phyloP scores from a whole-genome alignment of 64 coral and sea anemone species.

The Porites australiensis region DNA sequence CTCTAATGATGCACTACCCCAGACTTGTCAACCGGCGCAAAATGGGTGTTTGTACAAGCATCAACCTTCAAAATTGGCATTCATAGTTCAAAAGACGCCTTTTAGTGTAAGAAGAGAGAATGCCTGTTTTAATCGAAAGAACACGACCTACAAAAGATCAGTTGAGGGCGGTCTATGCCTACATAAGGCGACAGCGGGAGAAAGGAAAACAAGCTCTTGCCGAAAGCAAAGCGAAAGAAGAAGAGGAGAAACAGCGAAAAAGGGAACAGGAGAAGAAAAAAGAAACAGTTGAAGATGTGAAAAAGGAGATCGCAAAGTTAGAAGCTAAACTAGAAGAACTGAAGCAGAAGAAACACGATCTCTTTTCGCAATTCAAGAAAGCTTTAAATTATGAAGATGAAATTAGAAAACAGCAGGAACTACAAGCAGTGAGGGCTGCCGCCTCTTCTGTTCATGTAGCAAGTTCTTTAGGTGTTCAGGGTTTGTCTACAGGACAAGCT shows the following conservation, averaged over 20 bases:
- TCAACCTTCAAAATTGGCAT: neutral
- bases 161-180: constrained; percentile 71
- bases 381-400: constrained; percentile 89
- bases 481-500: constrained; percentile 1
- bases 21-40: neutral
- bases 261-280: constrained; percentile 90
- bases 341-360: constrained; percentile 84
- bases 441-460: constrained; percentile 2
- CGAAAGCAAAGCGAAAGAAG: constrained; percentile 87
- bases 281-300: constrained; percentile 90
- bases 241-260: constrained; percentile 82
- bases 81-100: too few species aligned
- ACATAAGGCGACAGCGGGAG: constrained; percentile 81
- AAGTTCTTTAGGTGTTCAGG: neutral
- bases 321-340: constrained; percentile 74
- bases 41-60: neutral
- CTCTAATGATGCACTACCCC: neutral
- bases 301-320: constrained; percentile 74
- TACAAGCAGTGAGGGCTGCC: constrained; percentile 11
- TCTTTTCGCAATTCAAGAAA: constrained; percentile 94
- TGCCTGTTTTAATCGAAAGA: constrained; percentile 88
- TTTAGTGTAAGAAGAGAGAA: constrained; percentile 5
- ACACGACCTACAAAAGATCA: constrained; percentile 74
- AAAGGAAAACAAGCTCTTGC: constrained; percentile 78
- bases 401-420: constrained; percentile 49